Base-by-base conservation (phyloP, 2,888 invertebrate species). In the Ophraella communa region DNA sequence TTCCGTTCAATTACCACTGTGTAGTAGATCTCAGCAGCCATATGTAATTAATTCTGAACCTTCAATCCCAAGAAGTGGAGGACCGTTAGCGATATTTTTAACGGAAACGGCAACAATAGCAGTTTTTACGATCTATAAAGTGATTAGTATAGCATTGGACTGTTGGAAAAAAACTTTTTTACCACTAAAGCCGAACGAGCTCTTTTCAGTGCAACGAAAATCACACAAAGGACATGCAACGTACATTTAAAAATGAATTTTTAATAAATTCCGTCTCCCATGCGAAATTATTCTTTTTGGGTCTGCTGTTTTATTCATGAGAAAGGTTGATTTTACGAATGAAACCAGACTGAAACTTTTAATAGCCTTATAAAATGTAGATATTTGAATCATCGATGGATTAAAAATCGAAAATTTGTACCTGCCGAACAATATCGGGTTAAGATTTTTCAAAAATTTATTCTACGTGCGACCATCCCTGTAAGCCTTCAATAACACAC, bases 1-100 rank as follows among this genome's bases (percentile, higher is more conserved):
- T 57, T 57, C 47, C 57, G 30, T 33, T 57, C 57, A 57, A 57
- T 57, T 57, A 57, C 57, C 45, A n/a, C 14, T 55, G 42, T 44
- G 55, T 17, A 42, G 24, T 42, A 55, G 23, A 44, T 24, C 17
- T 24, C 14, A n/a, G 17, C 33, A 27, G 24, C 24, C 45, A 30
- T 30, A 30, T 7, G 45, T 33, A 47, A 57, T 57, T 57, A 57
- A 57, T 57, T 44, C 45, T 24, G n/a, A 14, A 7, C 20, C 44
- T 27, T 42, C 33, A 47, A 3, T 33, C 27, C 23, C 47, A 45
- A 45, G 45, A 57, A 45, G 20, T 30, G 35, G 11, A 5, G 33
- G 10, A 11, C 18, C 33, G 18, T 27, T 35, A 53, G 33, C n/a
- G 53, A 33, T n/a, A n/a, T 30, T 33, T 20, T 33, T 14, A 21